Conservation (phyloP, 2,888 invertebrate genomes). For the Bimastos eiseni region DNA sequence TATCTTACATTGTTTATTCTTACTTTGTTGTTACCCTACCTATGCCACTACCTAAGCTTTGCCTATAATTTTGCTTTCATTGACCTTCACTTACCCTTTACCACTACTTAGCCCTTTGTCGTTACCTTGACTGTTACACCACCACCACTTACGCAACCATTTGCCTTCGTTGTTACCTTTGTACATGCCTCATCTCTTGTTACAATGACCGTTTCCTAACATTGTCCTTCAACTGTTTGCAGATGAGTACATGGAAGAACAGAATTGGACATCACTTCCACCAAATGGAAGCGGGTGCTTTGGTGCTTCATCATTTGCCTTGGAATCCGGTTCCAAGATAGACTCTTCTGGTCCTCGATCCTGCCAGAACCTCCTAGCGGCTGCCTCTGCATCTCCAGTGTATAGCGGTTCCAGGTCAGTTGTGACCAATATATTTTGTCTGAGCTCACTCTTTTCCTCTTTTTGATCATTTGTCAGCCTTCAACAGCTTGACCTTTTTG, state of each 20-base stretch:
- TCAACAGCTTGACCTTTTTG: no score
- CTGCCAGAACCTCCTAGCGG: neutral
- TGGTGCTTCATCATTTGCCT: neutral
- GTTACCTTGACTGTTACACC: neutral
- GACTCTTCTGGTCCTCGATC: neutral
- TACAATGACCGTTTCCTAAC: neutral
- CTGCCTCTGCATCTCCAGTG: neutral
- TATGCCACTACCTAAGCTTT: neutral
- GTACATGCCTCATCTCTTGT: neutral
- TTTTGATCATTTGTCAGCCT: no score
- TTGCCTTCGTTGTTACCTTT: neutral
- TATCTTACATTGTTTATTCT: neutral
- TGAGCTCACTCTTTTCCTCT: no score
- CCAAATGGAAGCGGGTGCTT: neutral
- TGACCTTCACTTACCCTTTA: neutral
- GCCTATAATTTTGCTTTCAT: neutral
- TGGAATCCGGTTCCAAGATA: neutral
- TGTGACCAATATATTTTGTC: neutral
- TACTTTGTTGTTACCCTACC: neutral
- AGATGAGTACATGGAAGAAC: neutral
- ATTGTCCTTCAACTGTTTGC: neutral
- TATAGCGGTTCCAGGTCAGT: neutral
- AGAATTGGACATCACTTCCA: neutral
- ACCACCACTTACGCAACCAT: neutral
- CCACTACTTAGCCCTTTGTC: neutral